A percentile compares a stretch with the other conserved stretches of the same genome.
phyloP scores from a whole-genome alignment of 2,797 vertebrate species.

The Euphonia xanthogaster region DNA sequence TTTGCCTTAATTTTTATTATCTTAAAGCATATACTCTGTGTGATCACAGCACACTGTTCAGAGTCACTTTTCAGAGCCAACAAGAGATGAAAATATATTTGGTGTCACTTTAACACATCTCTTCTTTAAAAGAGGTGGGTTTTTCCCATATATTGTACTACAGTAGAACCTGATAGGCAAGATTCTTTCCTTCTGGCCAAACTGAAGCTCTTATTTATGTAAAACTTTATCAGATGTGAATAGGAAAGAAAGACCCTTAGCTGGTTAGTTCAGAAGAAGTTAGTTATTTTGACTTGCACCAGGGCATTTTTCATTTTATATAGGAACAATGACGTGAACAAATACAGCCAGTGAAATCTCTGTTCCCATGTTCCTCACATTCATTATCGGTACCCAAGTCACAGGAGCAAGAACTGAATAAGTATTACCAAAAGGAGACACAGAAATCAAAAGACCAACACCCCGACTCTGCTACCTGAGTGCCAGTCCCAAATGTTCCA shows the following conservation, averaged over 20 bases:
- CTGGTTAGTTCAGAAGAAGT: background rate
- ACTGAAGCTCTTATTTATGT: background rate
- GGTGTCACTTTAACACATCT: background rate
- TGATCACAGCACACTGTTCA: background rate
- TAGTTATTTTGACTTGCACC: background rate
- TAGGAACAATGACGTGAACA: background rate
- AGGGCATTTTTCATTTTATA: background rate
- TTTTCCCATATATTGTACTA: background rate
- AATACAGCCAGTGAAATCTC: background rate
- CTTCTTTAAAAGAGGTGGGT: background rate
- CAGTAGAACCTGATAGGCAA: background rate
- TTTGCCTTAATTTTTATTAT: background rate
- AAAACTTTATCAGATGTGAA: background rate
- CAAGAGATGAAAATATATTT: background rate
- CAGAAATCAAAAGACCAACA: background rate
- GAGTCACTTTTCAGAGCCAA: background rate
- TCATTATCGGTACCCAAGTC: background rate
- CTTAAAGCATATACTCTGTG: background rate
- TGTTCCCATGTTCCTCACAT: accelerated
- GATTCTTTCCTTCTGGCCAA: background rate
- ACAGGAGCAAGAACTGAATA: background rate
- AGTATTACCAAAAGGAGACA: background rate
- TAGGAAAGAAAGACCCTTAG: background rate
- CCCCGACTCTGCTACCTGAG: background rate
- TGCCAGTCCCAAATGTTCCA: background rate